phyloP scores from a whole-genome alignment of 1,140 invertebrate species.

The Panulirus ornatus region DNA sequence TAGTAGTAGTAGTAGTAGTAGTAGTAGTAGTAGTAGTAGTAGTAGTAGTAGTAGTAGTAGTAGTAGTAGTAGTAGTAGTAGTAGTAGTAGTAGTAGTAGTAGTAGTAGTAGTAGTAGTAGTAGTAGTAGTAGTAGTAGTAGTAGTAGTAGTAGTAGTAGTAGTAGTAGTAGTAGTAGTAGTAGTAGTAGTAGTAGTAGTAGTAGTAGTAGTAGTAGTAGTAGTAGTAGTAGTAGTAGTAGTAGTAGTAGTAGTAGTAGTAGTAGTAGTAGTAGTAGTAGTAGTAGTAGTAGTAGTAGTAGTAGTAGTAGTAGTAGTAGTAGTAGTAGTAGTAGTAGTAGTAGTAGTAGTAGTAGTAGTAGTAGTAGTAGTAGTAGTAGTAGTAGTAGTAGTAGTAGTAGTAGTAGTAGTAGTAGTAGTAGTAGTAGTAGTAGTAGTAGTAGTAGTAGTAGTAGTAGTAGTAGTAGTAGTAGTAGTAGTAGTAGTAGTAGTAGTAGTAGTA shows the following conservation, averaged over 20 bases:
- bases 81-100: not conserved
- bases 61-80: not conserved
- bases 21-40: not conserved
- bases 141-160: not conserved
- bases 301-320: not conserved
- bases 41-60: not conserved
- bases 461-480: not conserved
- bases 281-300: not conserved
- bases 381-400: not conserved
- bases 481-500: not conserved
- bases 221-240: not conserved
- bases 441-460: not conserved
- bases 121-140: not conserved
- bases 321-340: not conserved
- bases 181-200: not conserved
- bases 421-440: not conserved
- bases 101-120: not conserved
- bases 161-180: not conserved
- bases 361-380: not conserved
- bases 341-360: not conserved
- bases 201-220: not conserved
- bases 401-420: not conserved
- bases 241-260: not conserved
- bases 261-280: not conserved
- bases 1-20: not conserved